Percentiles rank a stretch among this genome's conserved stretches.
phyloP scores from a whole-genome alignment of 2,113 vertebrate genomes.

The Arothron firmamentum region DNA sequence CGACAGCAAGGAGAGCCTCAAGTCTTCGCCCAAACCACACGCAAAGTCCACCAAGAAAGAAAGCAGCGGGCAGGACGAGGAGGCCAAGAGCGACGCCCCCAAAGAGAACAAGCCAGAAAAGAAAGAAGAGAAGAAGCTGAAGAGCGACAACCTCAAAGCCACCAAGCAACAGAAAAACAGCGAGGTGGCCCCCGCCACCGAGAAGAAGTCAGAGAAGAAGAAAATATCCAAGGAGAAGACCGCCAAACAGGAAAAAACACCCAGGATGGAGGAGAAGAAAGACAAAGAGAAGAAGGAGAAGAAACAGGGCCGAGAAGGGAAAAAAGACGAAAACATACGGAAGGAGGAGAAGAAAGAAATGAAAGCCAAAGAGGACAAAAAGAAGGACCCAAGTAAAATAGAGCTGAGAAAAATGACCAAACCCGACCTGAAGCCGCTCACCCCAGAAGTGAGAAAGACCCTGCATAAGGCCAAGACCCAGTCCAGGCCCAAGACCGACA shows the following conservation, averaged over 20 bases:
- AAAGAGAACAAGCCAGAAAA: constrained; percentile 87
- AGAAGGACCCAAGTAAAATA: constrained; percentile 82
- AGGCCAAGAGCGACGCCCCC: constrained; percentile 75
- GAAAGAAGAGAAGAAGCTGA: constrained; percentile 80
- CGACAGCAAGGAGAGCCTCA: constrained; percentile 96
- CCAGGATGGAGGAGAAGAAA: constrained; percentile 90
- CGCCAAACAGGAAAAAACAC: constrained; percentile 85
- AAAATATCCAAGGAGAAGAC: constrained; percentile 86
- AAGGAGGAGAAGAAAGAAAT: constrained; percentile 88
- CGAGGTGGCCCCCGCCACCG: constrained; percentile 72
- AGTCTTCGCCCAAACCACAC: constrained; percentile 83
- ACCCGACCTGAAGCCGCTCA: constrained; percentile 91
- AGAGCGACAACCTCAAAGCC: constrained; percentile 79
- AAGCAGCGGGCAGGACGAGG: constrained; percentile 77
- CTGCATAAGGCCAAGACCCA: constrained; percentile 91
- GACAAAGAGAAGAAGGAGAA: constrained; percentile 93
- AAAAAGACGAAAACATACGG: constrained; percentile 84
- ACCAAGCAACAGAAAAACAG: constrained; percentile 81
- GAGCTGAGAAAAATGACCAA: constrained; percentile 88
- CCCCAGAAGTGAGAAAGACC: constrained; percentile 93
- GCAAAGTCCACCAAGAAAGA: constrained; percentile 85
- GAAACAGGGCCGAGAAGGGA: constrained; percentile 75
- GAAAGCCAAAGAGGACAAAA: constrained; percentile 87
- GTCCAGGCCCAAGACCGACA: constrained; percentile 83
- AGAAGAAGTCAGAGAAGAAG: constrained; percentile 85